Evolutionary conservation across 2,888 invertebrate species (phyloP), one percentile per base, ranked within the genome.

Genomic region (Eustalomyia histrio): DNA sequence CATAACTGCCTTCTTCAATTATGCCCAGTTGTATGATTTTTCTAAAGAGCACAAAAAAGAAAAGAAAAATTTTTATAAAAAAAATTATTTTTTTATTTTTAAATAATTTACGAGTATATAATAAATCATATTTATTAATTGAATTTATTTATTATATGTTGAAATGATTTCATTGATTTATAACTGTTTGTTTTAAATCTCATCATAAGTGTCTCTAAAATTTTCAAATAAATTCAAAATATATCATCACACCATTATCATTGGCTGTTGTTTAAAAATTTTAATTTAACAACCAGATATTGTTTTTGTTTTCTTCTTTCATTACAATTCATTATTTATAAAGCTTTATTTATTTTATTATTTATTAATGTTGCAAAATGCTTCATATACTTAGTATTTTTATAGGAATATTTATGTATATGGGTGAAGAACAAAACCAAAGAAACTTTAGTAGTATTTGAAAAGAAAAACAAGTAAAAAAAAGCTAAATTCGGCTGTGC

Each of bases 1-100:
- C 98, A 90, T 99, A 99, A 88, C 98, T 97, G 91, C 99, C 99
- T 89, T 98, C 98, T 92, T 99, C 99, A 84, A 97, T 93, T 83
- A 99, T 97, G 86, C 94, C 94, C 83, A 99, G 92, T 64, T 94
- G 93, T 88, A 99, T 96, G 87, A 92, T 92, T 92, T 97, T 95
- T 90, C 99, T 99, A 94, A 24, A 95, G 95, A 89, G 91, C 91
- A 18, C 10, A 63, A 16, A 43, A 14, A 33, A 14, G 16, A 24
- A 65, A 7, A 29, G 29, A 29, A 29, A 50, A 47, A 0, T 24
- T 10, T 35, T 1, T 10, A 14, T 65, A 55, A 8, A 1, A 39
- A 50, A 16, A 10, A 8, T 50, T 61, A 53, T 72, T 24, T 33
- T 55, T 52, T 60, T n/a, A n/a, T n/a, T 1, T 21, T 21, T 21